Percentiles rank a stretch among this genome's conserved stretches.
Evolutionary conservation across 2,113 vertebrate species (phyloP).

Genomic region (Coturnix japonica): DNA sequence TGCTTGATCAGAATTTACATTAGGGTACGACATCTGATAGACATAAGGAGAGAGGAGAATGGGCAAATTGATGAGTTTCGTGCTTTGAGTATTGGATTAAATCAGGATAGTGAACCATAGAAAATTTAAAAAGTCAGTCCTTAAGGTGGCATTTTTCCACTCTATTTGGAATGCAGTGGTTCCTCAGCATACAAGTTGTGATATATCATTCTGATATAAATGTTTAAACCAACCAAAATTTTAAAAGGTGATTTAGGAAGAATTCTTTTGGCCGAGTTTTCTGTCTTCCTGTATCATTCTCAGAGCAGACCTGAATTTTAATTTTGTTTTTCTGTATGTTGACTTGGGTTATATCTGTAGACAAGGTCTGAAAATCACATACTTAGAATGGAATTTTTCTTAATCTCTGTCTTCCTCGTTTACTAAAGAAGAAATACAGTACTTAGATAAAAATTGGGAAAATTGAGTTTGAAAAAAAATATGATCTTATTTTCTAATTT

Average conservation of each 20-base stretch:
- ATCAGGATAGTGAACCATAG: neutral
- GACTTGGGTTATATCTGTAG: neutral
- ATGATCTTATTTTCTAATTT: neutral
- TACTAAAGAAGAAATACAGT: neutral
- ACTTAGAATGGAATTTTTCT: neutral
- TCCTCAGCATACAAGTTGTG: neutral
- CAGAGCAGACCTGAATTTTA: neutral
- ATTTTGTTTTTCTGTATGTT: neutral
- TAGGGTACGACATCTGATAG: neutral
- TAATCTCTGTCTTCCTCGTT: neutral
- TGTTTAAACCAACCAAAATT: fast-evolving
- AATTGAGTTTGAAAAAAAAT: neutral
- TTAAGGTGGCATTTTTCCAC: neutral
- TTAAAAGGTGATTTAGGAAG: neutral
- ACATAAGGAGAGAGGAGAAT: neutral
- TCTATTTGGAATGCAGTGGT: neutral
- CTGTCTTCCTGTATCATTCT: neutral
- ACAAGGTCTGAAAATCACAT: neutral
- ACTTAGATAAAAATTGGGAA: neutral
- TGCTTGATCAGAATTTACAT: neutral
- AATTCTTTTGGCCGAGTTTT: neutral
- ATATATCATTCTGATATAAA: neutral
- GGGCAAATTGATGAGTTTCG: neutral
- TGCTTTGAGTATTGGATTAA: neutral
- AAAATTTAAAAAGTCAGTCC: neutral